A percentile compares a stretch with the other conserved stretches of the same genome.
phyloP scores from a whole-genome alignment of 2,113 vertebrate genomes.

The Ophiodon elongatus region DNA sequence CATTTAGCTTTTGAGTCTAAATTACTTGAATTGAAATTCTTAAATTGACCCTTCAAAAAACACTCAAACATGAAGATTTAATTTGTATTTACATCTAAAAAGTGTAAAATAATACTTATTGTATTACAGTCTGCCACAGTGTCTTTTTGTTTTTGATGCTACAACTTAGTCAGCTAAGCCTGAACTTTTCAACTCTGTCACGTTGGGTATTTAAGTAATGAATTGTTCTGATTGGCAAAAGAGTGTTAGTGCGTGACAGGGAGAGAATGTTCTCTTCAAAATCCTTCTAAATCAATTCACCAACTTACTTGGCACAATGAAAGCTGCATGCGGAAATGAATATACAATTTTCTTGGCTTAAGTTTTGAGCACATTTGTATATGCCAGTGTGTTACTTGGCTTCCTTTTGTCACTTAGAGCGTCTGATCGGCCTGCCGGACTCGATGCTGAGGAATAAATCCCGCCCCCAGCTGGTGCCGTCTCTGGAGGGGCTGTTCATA shows the following conservation, averaged over 20 bases:
- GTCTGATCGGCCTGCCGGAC: conserved; percentile 86
- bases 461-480: conserved; percentile 84
- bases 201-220: neutral
- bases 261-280: neutral
- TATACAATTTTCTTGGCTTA: neutral
- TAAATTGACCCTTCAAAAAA: neutral
- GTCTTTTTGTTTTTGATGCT: neutral
- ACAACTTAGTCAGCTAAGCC: neutral
- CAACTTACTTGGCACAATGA: neutral
- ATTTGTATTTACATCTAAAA: neutral
- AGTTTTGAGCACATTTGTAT: neutral
- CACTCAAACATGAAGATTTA: too few species aligned
- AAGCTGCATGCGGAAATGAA: neutral
- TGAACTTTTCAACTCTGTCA: neutral
- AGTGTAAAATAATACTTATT: neutral
- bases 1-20: neutral
- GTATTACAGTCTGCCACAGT: neutral
- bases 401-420: conserved; percentile 72
- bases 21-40: neutral
- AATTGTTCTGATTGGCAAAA: neutral
- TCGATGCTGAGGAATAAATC: conserved; percentile 86
- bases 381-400: neutral
- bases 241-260: too few species aligned
- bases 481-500: conserved; percentile 84
- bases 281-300: neutral